These are phyloP conservation scores for Thereva nobilitata DNA, from an alignment of 2,888 invertebrate species.

Conservation along the genomic window DNA sequence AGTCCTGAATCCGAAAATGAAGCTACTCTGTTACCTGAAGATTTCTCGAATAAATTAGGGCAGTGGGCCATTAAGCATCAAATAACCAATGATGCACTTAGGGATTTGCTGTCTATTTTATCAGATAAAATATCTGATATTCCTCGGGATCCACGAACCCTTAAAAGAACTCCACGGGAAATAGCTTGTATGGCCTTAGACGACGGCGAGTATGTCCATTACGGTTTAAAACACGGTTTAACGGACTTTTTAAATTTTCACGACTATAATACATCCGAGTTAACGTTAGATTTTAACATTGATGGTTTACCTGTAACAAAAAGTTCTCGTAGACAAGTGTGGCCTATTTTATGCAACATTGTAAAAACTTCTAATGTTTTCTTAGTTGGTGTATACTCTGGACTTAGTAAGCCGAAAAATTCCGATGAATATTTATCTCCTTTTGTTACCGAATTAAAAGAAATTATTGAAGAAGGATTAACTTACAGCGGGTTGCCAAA, in stretches of 20 bases:
- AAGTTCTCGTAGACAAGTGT: no score
- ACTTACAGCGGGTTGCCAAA: no score
- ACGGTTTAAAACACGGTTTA: constrained; percentile 38
- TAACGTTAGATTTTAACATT: constrained; percentile 19
- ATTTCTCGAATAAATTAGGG: background rate
- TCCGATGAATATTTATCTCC: no score
- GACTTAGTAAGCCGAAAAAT: no score
- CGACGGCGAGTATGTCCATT: constrained; percentile 37
- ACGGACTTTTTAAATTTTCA: constrained; percentile 33
- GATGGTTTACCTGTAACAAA: constrained; percentile 35
- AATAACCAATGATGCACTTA: constrained; percentile 28
- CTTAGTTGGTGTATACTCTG: no score
- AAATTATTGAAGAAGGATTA: constrained; percentile 9
- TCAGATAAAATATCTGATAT: constrained; percentile 30
- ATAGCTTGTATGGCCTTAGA: constrained; percentile 16
- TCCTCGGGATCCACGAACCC: constrained; percentile 35
- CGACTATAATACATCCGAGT: constrained; percentile 15
- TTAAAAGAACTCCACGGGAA: constrained; percentile 38
- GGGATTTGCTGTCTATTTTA: constrained; percentile 19
- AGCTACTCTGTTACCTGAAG: no score
- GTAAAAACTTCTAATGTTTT: no score
- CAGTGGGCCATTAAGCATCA: constrained; percentile 36
- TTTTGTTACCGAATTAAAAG: constrained; percentile 23
- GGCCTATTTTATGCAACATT: no score
- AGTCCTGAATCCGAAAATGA: no score